Percentiles rank a stretch among this genome's conserved stretches.
phyloP scores from a whole-genome alignment of 2,113 vertebrate genomes.

The mouse (Mus musculus) region DNA sequence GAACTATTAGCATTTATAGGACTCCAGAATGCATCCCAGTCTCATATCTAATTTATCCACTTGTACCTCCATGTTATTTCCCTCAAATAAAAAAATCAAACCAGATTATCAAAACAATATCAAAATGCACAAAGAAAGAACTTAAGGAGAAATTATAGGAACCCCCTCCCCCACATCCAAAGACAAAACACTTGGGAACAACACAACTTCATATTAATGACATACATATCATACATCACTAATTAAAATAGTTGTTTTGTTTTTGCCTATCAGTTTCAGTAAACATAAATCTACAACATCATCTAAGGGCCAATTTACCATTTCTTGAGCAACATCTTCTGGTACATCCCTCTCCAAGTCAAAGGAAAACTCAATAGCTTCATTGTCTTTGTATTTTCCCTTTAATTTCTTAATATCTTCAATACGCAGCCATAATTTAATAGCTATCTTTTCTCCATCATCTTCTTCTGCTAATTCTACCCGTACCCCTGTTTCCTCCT shows the following conservation, averaged over 20 bases:
- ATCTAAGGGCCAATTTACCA: slow-evolving; percentile 89
- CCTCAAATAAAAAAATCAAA: slow-evolving; percentile 44
- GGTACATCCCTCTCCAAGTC: slow-evolving; percentile 97
- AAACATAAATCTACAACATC: neutral
- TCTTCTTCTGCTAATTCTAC: slow-evolving; percentile 99
- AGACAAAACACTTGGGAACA: neutral
- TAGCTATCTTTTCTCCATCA: slow-evolving; percentile 98
- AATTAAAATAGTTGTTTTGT: too few species aligned
- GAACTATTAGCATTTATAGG: slow-evolving; percentile 40
- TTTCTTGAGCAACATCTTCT: slow-evolving; percentile 99
- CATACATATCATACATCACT: neutral
- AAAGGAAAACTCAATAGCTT: slow-evolving; percentile 99
- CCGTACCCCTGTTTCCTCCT: slow-evolving; percentile 98
- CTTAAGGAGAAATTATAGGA: neutral
- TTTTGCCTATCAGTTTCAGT: neutral
- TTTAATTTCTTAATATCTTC: slow-evolving; percentile 99
- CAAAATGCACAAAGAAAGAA: neutral
- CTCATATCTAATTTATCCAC: neutral
- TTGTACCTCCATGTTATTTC: neutral
- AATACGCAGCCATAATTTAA: slow-evolving; percentile 98
- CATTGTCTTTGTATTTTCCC: slow-evolving; percentile 99
- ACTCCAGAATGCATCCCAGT: slow-evolving; percentile 36
- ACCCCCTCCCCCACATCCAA: neutral
- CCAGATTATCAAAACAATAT: slow-evolving; percentile 4
- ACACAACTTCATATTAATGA: neutral